A percentile compares a stretch with the other conserved stretches of the same genome.
phyloP scores from a whole-genome alignment of 2,888 invertebrate genomes.

The Chromoteleia sp. region DNA sequence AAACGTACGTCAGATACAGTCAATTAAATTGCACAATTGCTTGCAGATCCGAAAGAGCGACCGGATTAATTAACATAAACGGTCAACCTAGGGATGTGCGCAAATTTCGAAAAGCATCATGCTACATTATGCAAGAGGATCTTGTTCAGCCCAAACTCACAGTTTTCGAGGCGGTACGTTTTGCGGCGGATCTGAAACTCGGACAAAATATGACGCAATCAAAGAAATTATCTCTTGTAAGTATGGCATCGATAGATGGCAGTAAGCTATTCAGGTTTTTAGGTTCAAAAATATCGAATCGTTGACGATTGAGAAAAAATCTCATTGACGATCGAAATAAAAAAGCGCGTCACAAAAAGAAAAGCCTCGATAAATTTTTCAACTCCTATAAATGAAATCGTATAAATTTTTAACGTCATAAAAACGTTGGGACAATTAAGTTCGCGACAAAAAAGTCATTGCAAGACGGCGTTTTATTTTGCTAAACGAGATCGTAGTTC shows the following conservation, averaged over 20 bases:
- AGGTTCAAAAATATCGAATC: not conserved
- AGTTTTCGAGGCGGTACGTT: slow-evolving; percentile 94
- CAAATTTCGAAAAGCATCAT: slow-evolving; percentile 93
- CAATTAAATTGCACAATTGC: slow-evolving; percentile 3
- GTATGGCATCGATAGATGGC: slow-evolving; percentile 78
- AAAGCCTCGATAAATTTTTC: not conserved
- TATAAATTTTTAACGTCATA: not conserved
- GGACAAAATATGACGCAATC: slow-evolving; percentile 87
- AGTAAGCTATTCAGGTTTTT: not conserved
- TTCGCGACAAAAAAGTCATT: slow-evolving; percentile 18
- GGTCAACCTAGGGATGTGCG: slow-evolving; percentile 90
- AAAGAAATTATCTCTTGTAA: slow-evolving; percentile 90
- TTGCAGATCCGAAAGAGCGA: slow-evolving; percentile 88
- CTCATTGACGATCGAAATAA: not conserved
- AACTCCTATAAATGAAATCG: not conserved
- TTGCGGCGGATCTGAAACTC: slow-evolving; percentile 96
- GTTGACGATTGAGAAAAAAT: slow-evolving; percentile 9
- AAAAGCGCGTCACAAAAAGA: not conserved
- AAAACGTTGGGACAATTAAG: slow-evolving; percentile 1
- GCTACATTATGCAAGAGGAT: slow-evolving; percentile 98
- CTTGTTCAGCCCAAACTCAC: slow-evolving; percentile 94
- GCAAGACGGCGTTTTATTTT: slow-evolving; percentile 16
- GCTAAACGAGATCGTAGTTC: slow-evolving; percentile 27
- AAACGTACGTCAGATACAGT: no score
- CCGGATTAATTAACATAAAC: slow-evolving; percentile 92